phyloP scores from a whole-genome alignment of 1,140 invertebrate species.

The Trissolcus basalis region DNA sequence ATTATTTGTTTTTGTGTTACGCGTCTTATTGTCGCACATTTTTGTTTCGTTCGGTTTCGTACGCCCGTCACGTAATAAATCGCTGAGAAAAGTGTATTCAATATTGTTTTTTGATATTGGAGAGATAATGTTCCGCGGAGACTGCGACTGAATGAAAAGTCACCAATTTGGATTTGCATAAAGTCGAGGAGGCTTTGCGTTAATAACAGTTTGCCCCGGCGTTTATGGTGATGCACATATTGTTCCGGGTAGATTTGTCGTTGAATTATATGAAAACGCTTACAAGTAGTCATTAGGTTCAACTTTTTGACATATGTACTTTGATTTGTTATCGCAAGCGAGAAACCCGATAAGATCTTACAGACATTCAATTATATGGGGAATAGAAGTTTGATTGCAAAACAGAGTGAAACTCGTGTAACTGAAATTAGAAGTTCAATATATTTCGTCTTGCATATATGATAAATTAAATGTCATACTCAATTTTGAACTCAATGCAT shows the following conservation, averaged over 20 bases:
- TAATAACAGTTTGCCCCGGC: slow-evolving; percentile 25
- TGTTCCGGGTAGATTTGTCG: neutral
- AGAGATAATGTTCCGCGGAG: neutral
- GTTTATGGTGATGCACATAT: slow-evolving; percentile 18
- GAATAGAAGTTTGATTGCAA: too few species aligned
- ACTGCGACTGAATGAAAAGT: slow-evolving; percentile 15
- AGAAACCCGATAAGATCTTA: too few species aligned
- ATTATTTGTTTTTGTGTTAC: too few species aligned
- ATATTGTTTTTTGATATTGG: slow-evolving; percentile 25
- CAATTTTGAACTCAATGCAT: too few species aligned
- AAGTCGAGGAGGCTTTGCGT: slow-evolving; percentile 7
- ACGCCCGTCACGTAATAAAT: slow-evolving; percentile 17
- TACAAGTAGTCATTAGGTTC: slow-evolving; percentile 20
- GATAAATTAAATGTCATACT: too few species aligned
- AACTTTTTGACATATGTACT: slow-evolving; percentile 5
- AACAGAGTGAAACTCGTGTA: too few species aligned
- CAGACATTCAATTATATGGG: too few species aligned
- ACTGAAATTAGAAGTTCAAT: too few species aligned
- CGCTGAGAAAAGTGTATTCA: slow-evolving; percentile 3
- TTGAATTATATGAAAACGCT: slow-evolving; percentile 15
- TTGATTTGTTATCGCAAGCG: slow-evolving; percentile 7
- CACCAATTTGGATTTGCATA: slow-evolving; percentile 25
- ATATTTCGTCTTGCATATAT: too few species aligned
- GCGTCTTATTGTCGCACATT: too few species aligned
- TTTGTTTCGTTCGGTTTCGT: too few species aligned